Percentiles rank a stretch among this genome's conserved stretches.
phyloP scores from a whole-genome alignment of 64 coral and sea anemone genomes.

The Pocillopora verrucosa region DNA sequence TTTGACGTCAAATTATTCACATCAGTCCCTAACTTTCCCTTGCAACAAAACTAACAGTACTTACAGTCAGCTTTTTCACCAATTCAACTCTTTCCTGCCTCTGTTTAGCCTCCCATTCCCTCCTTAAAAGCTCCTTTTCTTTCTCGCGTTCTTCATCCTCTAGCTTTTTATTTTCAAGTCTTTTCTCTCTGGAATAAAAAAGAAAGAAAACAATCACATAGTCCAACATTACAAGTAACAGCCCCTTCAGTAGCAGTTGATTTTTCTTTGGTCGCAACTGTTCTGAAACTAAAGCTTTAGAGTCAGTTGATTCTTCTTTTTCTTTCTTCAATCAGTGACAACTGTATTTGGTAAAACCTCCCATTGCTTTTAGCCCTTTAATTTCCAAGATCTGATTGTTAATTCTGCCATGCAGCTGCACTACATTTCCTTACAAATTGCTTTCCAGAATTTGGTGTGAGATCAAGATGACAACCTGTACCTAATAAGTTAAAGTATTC shows the following conservation, averaged over 20 bases:
- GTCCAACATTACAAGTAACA: too few species aligned
- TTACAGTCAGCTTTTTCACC: slow-evolving; percentile 77
- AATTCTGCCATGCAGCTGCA: too few species aligned
- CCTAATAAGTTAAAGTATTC: too few species aligned
- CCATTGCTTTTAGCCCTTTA: background rate
- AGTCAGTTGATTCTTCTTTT: background rate
- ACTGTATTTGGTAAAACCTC: background rate
- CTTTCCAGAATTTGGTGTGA: too few species aligned
- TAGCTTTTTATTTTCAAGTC: slow-evolving; percentile 45
- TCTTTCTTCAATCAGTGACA: background rate
- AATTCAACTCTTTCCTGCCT: slow-evolving; percentile 58
- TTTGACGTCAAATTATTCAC: too few species aligned
- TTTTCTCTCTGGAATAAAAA: slow-evolving; percentile 40
- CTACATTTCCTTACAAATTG: too few species aligned
- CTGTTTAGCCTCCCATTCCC: slow-evolving; percentile 36
- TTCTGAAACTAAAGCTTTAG: too few species aligned
- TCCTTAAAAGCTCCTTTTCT: slow-evolving; percentile 6
- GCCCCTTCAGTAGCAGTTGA: too few species aligned
- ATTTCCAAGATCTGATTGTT: too few species aligned
- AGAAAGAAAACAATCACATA: background rate
- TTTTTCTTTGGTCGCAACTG: too few species aligned
- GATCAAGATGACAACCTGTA: too few species aligned
- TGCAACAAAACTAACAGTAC: background rate
- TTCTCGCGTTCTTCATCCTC: slow-evolving; percentile 15
- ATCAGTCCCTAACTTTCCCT: too few species aligned